These are phyloP conservation scores for Drosophila borealis DNA, from an alignment of 2,888 invertebrate species.

Conservation along the genomic window DNA sequence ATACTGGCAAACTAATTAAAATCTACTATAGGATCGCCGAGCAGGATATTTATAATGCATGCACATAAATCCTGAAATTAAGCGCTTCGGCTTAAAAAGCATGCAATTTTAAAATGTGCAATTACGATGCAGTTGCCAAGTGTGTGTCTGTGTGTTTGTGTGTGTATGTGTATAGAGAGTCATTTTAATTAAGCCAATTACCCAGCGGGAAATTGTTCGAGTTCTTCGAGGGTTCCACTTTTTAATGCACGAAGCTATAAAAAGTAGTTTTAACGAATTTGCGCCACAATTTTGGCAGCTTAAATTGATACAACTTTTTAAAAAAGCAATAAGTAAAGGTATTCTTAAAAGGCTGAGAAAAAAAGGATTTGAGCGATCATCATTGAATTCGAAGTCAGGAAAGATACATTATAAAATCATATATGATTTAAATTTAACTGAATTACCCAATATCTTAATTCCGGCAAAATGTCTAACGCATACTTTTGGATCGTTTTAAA, in stretches of 20 bases:
- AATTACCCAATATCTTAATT: too few relatives aligned
- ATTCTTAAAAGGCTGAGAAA: too few relatives aligned
- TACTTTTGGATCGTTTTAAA: not conserved
- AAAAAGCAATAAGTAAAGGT: too few relatives aligned
- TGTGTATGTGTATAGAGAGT: slow-evolving; percentile 4
- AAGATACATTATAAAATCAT: too few relatives aligned
- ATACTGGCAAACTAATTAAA: slow-evolving; percentile 68
- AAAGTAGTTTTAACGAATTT: not conserved
- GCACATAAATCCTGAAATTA: slow-evolving; percentile 69
- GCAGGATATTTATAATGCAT: slow-evolving; percentile 63
- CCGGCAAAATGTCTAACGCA: not conserved
- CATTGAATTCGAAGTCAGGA: too few relatives aligned
- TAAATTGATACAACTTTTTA: too few relatives aligned
- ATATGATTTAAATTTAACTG: too few relatives aligned
- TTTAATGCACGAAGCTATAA: too few relatives aligned
- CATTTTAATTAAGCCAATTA: slow-evolving; percentile 8
- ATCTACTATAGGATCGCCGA: slow-evolving; percentile 49
- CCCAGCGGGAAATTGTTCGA: slow-evolving; percentile 14
- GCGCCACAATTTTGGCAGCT: too few relatives aligned
- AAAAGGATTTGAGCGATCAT: too few relatives aligned
- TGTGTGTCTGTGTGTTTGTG: not conserved
- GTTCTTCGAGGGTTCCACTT: slow-evolving; percentile 4
- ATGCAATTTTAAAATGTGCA: slow-evolving; percentile 67
- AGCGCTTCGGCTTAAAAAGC: slow-evolving; percentile 63
- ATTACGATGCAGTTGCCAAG: slow-evolving; percentile 53